A percentile compares a stretch with the other conserved stretches of the same genome.
Evolutionary conservation across 2,888 invertebrate species (phyloP).

Genomic region (Cephonodes hylas): DNA sequence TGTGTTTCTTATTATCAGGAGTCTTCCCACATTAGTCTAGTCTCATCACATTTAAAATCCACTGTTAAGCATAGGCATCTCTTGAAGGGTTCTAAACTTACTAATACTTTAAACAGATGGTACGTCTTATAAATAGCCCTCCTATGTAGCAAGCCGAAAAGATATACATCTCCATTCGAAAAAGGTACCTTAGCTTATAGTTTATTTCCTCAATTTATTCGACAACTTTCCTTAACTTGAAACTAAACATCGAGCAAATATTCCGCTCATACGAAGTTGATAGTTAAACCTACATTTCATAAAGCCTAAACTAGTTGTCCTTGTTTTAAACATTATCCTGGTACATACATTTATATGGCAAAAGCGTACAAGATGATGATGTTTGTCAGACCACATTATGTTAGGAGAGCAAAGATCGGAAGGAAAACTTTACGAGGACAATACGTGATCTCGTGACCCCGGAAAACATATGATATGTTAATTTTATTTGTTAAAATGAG

Average conservation of each 20-base stretch:
- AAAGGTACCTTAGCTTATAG: neutral
- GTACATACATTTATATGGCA: conserved; percentile 33
- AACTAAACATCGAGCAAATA: neutral
- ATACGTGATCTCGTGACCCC: conserved; percentile 16
- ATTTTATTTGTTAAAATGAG: neutral
- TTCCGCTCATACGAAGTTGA: neutral
- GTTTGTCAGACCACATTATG: neutral
- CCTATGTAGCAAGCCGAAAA: no score
- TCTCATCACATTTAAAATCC: no score
- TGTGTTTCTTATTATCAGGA: no score
- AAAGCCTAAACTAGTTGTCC: conserved; percentile 33
- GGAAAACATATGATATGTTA: neutral
- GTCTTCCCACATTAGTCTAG: no score
- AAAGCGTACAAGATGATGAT: conserved; percentile 22
- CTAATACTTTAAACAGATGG: no score
- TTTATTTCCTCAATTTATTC: neutral
- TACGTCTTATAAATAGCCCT: no score
- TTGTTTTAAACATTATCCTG: conserved; percentile 48
- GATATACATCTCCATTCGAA: neutral
- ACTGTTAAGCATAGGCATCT: no score
- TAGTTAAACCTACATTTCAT: neutral
- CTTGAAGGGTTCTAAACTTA: no score
- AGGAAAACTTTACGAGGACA: conserved; percentile 24
- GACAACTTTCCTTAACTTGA: neutral
- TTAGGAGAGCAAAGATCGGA: conserved; percentile 1